These are phyloP conservation scores for Tipula lateralis DNA, from an alignment of 2,888 invertebrate species.

Conservation along the genomic window DNA sequence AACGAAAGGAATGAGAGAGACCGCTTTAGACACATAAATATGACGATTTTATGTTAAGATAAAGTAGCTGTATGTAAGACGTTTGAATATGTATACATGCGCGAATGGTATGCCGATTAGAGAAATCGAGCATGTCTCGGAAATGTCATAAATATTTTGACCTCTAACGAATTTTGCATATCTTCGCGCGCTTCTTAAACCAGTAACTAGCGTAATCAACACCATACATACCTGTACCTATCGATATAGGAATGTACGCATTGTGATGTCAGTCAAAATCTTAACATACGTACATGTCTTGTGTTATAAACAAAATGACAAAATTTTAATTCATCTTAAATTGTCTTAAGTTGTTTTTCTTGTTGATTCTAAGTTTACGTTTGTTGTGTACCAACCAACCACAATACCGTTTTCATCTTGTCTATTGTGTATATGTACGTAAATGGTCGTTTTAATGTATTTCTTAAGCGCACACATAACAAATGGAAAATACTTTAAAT, in stretches of 20 bases:
- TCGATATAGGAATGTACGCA: too few species aligned
- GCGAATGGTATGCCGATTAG: neutral
- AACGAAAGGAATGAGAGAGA: neutral
- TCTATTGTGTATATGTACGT: neutral
- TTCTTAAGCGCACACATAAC: neutral
- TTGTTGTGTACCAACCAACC: too few species aligned
- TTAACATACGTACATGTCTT: neutral
- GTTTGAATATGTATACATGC: neutral
- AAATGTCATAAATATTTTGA: neutral
- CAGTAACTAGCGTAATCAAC: neutral
- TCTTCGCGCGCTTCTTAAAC: neutral
- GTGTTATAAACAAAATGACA: neutral
- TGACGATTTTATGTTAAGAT: neutral
- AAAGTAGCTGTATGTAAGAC: neutral
- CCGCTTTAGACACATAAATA: neutral
- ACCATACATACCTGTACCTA: too few species aligned
- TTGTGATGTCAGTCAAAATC: neutral
- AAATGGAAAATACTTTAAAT: neutral
- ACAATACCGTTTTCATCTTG: neutral
- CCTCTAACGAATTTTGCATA: neutral
- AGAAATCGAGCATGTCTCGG: neutral
- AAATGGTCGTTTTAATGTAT: neutral
- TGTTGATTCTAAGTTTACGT: neutral
- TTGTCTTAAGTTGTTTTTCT: neutral
- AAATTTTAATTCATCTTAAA: constrained; percentile 6